Percentiles rank a stretch among this genome's conserved stretches.
These are phyloP conservation scores for Isichthys henryi DNA, from an alignment of 2,113 vertebrate genomes.

Conservation along the genomic window DNA sequence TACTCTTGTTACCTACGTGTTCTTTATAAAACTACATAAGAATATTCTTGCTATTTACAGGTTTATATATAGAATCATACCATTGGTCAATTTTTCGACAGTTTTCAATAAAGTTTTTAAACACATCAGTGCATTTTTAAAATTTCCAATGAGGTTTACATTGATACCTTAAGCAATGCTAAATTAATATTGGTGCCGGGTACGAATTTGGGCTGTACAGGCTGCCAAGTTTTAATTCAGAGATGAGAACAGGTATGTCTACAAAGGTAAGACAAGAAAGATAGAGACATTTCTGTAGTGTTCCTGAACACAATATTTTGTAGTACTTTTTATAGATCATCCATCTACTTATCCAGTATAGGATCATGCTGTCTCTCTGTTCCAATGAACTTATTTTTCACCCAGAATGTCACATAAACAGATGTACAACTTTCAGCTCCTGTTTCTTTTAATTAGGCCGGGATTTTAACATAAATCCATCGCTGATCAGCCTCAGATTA, in stretches of 20 bases:
- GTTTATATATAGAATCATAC: neutral
- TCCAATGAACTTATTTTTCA: neutral
- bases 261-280: neutral
- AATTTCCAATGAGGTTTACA: neutral
- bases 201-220: neutral
- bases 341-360: neutral
- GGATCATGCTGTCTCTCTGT: neutral
- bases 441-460: neutral
- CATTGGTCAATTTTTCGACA: neutral
- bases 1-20: neutral
- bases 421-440: neutral
- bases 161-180: neutral
- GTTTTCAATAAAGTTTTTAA: neutral
- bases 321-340: neutral
- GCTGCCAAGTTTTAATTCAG: neutral
- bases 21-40: neutral
- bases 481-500: neutral
- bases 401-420: neutral
- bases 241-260: neutral
- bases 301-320: neutral
- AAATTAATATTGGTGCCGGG: neutral
- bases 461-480: neutral
- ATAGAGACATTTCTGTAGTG: neutral
- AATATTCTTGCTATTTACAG: neutral
- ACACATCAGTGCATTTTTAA: neutral